Conservation (phyloP, 1,140 invertebrate species). For the Anthonomus grandis region DNA sequence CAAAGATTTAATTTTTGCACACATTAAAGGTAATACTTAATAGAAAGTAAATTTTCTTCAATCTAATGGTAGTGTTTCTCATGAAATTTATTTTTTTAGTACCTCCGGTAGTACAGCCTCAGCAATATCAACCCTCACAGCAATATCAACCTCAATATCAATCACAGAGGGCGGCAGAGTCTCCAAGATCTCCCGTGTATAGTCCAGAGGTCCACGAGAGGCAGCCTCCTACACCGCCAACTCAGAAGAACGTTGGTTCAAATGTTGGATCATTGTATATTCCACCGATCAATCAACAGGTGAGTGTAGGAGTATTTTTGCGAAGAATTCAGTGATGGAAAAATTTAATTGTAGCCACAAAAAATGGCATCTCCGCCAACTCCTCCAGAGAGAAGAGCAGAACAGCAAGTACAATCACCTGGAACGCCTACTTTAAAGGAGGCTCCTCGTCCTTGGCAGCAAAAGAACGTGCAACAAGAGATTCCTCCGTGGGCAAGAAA, state of each 20-base stretch:
- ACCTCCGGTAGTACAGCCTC: slow-evolving; percentile 10
- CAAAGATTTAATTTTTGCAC: too few species aligned
- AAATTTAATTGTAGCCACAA: slow-evolving; percentile 35
- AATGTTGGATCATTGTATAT: slow-evolving; percentile 46
- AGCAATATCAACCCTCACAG: slow-evolving; percentile 12
- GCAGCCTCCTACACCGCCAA: slow-evolving; percentile 18
- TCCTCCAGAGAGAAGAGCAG: slow-evolving; percentile 48
- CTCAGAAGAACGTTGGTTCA: slow-evolving; percentile 27
- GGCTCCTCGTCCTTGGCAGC: slow-evolving; percentile 46
- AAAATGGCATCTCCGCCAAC: slow-evolving; percentile 29
- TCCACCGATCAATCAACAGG: slow-evolving; percentile 42
- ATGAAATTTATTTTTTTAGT: too few species aligned
- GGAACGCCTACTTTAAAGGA: slow-evolving; percentile 44
- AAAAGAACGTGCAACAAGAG: slow-evolving; percentile 37
- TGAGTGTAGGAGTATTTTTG: slow-evolving; percentile 1
- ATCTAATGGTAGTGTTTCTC: too few species aligned
- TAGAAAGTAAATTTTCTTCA: too few species aligned
- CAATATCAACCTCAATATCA: slow-evolving; percentile 3
- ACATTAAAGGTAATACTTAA: too few species aligned
- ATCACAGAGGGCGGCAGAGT: slow-evolving; percentile 18
- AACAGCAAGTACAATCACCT: slow-evolving; percentile 49
- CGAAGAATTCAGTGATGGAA: neutral
- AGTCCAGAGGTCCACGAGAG: slow-evolving; percentile 32
- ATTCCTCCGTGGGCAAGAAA: slow-evolving; percentile 43
- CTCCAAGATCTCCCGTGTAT: slow-evolving; percentile 19